A percentile compares a stretch with the other conserved stretches of the same genome.
phyloP scores from a whole-genome alignment of 2,888 invertebrate species.

The Byasa hedistus region DNA sequence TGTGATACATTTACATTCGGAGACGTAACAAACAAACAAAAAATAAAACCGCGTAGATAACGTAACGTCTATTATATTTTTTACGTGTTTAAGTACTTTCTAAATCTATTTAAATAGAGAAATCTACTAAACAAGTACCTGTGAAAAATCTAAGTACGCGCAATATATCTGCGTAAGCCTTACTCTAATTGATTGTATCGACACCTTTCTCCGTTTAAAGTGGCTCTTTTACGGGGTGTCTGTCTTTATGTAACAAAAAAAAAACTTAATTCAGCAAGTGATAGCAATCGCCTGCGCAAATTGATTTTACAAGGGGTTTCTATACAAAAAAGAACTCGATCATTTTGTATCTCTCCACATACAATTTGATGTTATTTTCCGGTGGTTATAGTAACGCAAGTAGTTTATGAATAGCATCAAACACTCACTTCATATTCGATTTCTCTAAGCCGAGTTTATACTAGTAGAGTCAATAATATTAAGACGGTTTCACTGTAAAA shows the following conservation, averaged over 20 bases:
- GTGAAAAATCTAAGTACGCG: conserved; percentile 30
- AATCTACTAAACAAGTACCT: conserved; percentile 25
- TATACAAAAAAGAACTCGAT: not conserved
- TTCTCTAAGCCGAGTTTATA: no score
- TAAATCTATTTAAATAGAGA: conserved; percentile 29
- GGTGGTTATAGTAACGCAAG: not conserved
- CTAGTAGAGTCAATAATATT: no score
- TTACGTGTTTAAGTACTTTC: conserved; percentile 27
- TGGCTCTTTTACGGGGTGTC: conserved; percentile 28
- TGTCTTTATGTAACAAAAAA: conserved; percentile 28
- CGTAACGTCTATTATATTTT: conserved; percentile 24
- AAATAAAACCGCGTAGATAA: conserved; percentile 4
- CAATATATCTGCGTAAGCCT: conserved; percentile 26
- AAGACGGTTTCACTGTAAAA: no score
- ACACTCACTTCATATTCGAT: no score
- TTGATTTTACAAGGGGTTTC: not conserved
- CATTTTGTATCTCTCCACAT: not conserved
- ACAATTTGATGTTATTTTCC: not conserved
- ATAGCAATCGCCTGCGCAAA: not conserved
- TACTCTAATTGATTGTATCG: conserved; percentile 32
- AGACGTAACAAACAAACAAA: conserved; percentile 22
- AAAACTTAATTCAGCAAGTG: conserved; percentile 13
- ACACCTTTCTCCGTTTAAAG: conserved; percentile 37
- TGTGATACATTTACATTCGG: conserved; percentile 4
- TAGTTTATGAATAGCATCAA: not conserved